phyloP scores from a whole-genome alignment of 2,797 vertebrate species.

The Anabacerthia variegaticeps region DNA sequence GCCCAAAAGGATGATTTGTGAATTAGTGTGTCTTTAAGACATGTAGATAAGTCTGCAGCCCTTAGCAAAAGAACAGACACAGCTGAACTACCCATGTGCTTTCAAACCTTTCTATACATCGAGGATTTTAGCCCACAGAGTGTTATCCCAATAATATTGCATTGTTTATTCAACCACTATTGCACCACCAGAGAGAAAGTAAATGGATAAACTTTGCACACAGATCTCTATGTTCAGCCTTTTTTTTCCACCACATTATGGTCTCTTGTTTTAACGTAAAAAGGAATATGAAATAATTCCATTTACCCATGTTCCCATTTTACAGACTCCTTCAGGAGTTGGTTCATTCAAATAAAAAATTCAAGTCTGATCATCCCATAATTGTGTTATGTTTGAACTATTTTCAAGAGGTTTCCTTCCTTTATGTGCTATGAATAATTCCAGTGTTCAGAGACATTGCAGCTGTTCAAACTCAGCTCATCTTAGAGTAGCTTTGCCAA shows the following conservation, averaged over 20 bases:
- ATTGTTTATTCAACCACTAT: background rate
- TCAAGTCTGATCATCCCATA: background rate
- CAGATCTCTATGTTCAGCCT: background rate
- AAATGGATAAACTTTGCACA: background rate
- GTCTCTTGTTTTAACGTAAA: background rate
- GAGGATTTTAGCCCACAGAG: background rate
- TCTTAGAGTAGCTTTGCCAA: background rate
- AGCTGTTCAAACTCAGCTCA: slow-evolving; percentile 35
- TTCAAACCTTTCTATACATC: background rate
- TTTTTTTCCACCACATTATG: background rate
- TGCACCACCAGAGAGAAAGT: background rate
- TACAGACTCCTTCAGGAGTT: background rate
- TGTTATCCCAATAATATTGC: background rate
- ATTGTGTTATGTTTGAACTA: background rate
- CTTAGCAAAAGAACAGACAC: background rate
- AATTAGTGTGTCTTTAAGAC: background rate
- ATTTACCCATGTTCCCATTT: slow-evolving; percentile 1
- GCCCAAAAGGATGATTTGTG: background rate
- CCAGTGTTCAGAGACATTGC: slow-evolving; percentile 18
- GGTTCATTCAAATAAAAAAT: slow-evolving; percentile 27
- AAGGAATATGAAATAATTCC: background rate
- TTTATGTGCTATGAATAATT: slow-evolving; percentile 57
- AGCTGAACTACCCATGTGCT: background rate
- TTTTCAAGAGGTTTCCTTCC: slow-evolving; percentile 37
- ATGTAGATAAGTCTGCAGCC: background rate